Percentiles rank a stretch among this genome's conserved stretches.
Conservation (phyloP, 1,140 invertebrate species). For the Bombus terrestris region DNA sequence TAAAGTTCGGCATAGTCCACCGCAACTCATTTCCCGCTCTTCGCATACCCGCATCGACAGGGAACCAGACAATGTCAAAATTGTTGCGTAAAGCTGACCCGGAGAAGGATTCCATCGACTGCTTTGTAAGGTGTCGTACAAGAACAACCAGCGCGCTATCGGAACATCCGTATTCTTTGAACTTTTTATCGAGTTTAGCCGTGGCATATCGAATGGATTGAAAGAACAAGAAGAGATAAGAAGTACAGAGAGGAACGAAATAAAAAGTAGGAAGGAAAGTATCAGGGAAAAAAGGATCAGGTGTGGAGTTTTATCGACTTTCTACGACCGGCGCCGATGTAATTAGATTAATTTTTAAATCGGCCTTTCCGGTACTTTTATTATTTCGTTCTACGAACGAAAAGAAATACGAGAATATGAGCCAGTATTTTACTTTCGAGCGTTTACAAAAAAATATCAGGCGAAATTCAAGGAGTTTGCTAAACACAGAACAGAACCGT, state of each 20-base stretch:
- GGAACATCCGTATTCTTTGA: slow-evolving; percentile 37
- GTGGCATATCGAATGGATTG: slow-evolving; percentile 37
- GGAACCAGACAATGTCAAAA: slow-evolving; percentile 58
- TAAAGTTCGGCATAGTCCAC: slow-evolving; percentile 68
- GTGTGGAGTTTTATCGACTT: background rate
- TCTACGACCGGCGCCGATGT: background rate
- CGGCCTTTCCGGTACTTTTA: background rate
- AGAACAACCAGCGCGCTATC: slow-evolving; percentile 45
- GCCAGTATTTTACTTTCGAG: background rate
- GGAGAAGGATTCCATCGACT: slow-evolving; percentile 43
- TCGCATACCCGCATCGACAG: slow-evolving; percentile 38
- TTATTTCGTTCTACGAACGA: too few relatives aligned
- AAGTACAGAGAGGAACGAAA: background rate
- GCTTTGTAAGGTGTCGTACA: slow-evolving; percentile 53
- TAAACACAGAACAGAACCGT: background rate
- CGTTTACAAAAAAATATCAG: background rate
- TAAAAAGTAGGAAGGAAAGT: background rate
- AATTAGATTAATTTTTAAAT: background rate
- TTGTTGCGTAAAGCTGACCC: slow-evolving; percentile 60
- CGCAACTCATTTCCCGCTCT: slow-evolving; percentile 65
- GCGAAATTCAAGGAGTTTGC: background rate
- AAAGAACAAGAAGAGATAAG: slow-evolving; percentile 1
- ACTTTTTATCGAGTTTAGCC: slow-evolving; percentile 55
- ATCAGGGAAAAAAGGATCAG: background rate
- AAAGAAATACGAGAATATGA: background rate